Evolutionary conservation across 1,140 invertebrate species (phyloP), one percentile per base, ranked within the genome.

Genomic region (Varroa destructor): DNA sequence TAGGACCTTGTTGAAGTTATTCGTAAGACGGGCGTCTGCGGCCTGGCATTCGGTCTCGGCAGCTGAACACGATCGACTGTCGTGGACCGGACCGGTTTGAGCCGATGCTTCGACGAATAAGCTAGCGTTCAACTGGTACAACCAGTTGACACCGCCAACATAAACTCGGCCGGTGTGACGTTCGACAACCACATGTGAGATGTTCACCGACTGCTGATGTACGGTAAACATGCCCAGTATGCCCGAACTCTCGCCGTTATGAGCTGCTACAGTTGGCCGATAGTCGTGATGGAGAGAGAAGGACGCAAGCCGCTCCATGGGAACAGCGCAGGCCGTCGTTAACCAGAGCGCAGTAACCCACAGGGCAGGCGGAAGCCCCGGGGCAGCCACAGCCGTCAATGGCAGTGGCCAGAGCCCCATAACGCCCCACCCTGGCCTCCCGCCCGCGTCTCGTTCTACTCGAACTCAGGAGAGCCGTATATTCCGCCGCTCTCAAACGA

Each of bases 1-100:
- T 72, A 97, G 81, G 71, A 93, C 86, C 81, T 97, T 97, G 80
- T 94, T 96, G 71, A 90, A 86, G 80, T 92, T 94, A 78, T 93
- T 87, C 70, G 86, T 89, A 58, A 85, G 78, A 0, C 84, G 80
- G 51, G 85, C 86, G 74, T 85, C 83, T 74, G 86, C 85, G 72
- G 87, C 84, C 64, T 73, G 80, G 1, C 73, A 83, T 55, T 81
- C 77, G 78, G 90, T 93, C 43, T 90, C 90, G 72, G 84, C 87
- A 1, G 90, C 88, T 81, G 90, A 87, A 80, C 91, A 93, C 75
- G 87, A 85, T 1, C 89, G 87, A 81, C 89, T 93, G 81, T 94
- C 91, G 74, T 86, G 82, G 77, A 86, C 84, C 14, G 91, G 90
- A 85, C 90, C 85, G 71, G 85, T 86, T 10, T 76, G 86, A 43